Percentiles rank a stretch among this genome's conserved stretches.
Evolutionary conservation across 2,888 invertebrate genomes (phyloP).

Genomic region (Chloroclysta siterata): DNA sequence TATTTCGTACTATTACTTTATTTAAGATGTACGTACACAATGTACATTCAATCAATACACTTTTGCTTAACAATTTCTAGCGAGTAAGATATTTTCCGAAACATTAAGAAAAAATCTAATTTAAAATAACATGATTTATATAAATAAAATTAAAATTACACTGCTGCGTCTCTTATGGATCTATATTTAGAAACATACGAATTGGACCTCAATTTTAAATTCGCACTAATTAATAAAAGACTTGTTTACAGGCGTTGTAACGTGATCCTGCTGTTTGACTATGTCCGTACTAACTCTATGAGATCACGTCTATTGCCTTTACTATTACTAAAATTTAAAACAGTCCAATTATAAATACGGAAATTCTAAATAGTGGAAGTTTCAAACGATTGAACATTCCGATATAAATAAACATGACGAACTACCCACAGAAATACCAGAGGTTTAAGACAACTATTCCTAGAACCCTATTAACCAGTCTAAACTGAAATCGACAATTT

Average conservation of each 20-base stretch:
- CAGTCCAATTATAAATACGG: slow-evolving; percentile 46
- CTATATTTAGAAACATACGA: slow-evolving; percentile 77
- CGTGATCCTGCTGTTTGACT: slow-evolving; percentile 48
- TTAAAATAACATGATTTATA: slow-evolving; percentile 80
- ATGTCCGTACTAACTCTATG: slow-evolving; percentile 40
- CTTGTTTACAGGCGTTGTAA: slow-evolving; percentile 53
- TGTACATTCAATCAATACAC: slow-evolving; percentile 69
- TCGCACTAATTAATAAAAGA: slow-evolving; percentile 73
- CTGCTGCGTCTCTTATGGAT: slow-evolving; percentile 67
- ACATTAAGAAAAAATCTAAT: slow-evolving; percentile 72
- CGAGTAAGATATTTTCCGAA: slow-evolving; percentile 79
- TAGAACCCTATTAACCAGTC: slow-evolving; percentile 22
- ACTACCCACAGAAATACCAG: slow-evolving; percentile 20
- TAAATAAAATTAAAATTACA: slow-evolving; percentile 66
- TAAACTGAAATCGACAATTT: slow-evolving; percentile 25
- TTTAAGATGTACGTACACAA: slow-evolving; percentile 66
- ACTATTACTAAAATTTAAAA: slow-evolving; percentile 54
- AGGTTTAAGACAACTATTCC: slow-evolving; percentile 20
- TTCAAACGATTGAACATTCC: slow-evolving; percentile 32
- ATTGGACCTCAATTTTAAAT: slow-evolving; percentile 83
- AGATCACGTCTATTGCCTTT: slow-evolving; percentile 47
- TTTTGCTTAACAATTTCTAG: slow-evolving; percentile 80
- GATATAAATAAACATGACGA: slow-evolving; percentile 20
- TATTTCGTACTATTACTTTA: slow-evolving; percentile 70
- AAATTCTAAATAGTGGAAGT: slow-evolving; percentile 30